Percentiles rank a stretch among this genome's conserved stretches.
Conservation (phyloP, 2,797 vertebrate genomes). For the Sylvia borin region DNA sequence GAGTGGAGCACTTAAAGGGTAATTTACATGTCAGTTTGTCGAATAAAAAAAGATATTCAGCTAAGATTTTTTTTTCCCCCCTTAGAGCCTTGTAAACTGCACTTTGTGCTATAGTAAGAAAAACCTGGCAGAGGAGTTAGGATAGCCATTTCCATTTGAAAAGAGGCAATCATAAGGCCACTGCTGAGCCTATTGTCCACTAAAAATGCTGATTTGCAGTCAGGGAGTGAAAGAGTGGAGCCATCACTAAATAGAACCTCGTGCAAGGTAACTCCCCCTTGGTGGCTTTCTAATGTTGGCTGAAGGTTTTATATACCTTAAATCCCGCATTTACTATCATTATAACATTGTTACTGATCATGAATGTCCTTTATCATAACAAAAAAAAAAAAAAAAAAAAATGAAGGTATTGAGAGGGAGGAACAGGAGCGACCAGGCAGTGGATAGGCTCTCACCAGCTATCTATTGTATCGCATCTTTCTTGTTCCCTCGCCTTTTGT, state of each 20-base stretch:
- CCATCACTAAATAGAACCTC: slow-evolving; percentile 80
- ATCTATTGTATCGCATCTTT: slow-evolving; percentile 83
- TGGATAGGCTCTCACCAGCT: slow-evolving; percentile 82
- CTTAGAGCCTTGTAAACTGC: slow-evolving; percentile 97
- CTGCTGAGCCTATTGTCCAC: slow-evolving; percentile 98
- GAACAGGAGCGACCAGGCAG: slow-evolving; percentile 77
- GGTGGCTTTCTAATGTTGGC: slow-evolving; percentile 74
- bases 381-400: slow-evolving; percentile 62
- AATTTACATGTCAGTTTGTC: slow-evolving; percentile 99
- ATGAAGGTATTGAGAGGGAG: slow-evolving; percentile 74
- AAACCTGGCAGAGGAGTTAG: slow-evolving; percentile 91
- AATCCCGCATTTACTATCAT: slow-evolving; percentile 77
- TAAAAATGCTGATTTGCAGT: slow-evolving; percentile 89
- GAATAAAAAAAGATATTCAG: slow-evolving; percentile 94
- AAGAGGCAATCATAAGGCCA: slow-evolving; percentile 98
- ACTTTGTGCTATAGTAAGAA: slow-evolving; percentile 96
- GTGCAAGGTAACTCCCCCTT: slow-evolving; percentile 81
- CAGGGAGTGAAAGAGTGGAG: slow-evolving; percentile 83
- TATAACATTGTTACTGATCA: slow-evolving; percentile 75
- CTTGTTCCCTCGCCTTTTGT: slow-evolving; percentile 69
- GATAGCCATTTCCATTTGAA: slow-evolving; percentile 99
- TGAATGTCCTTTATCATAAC: slow-evolving; percentile 73
- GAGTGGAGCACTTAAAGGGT: slow-evolving; percentile 97
- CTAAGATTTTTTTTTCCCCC: slow-evolving; percentile 78
- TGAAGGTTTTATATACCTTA: slow-evolving; percentile 77